Base-by-base conservation (phyloP, 2,888 invertebrate species). In the Hypselothyrea guttata region DNA sequence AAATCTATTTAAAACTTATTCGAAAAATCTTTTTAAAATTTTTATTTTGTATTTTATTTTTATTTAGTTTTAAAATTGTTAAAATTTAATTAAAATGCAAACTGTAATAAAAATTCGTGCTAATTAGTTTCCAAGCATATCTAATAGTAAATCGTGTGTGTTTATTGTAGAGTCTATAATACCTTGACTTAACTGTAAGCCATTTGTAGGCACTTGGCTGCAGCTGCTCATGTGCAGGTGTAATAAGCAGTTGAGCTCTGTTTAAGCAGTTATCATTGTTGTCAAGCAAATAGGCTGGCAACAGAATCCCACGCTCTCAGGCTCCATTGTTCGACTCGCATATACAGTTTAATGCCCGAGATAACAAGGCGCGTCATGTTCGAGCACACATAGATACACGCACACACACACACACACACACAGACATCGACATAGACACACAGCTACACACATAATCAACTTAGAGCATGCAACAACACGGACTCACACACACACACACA, bases 291-390 rank as follows among this genome's bases (percentile, higher is more conserved):
- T 81, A 61, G 75, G 64, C 75, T 56, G 61, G 9, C 48, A 55
- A 57, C 53, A 58, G 45, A 47, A 53, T 52, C 59, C 38, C 60
- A 46, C 48, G 46, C 55, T 35, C 13, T 18, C 11, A n/a, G 1
- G 4, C 13, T 12, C 41, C 49, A n/a, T 58, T 55, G 41, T 57
- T 66, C 64, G 22, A 18, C 18, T 18, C 18, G 11, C 16, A n/a
- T 18, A 79, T 76, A 79, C 81, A 72, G 79, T 67, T 84, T 84
- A 79, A 84, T 70, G 66, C 66, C 54, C 45, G 40, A 64, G 73
- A 85, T 79, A 85, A 84, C 81, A 85, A 61, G 71, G 52, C 56
- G 65, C 49, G 42, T 52, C 70, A 13, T 45, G 73, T 49, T 46
- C 49, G 48, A 48, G 47, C 37, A 59, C 53, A 42, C 59, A 59